Conservation (phyloP, 2,888 invertebrate genomes). For the Pandemis cinnamomeana region DNA sequence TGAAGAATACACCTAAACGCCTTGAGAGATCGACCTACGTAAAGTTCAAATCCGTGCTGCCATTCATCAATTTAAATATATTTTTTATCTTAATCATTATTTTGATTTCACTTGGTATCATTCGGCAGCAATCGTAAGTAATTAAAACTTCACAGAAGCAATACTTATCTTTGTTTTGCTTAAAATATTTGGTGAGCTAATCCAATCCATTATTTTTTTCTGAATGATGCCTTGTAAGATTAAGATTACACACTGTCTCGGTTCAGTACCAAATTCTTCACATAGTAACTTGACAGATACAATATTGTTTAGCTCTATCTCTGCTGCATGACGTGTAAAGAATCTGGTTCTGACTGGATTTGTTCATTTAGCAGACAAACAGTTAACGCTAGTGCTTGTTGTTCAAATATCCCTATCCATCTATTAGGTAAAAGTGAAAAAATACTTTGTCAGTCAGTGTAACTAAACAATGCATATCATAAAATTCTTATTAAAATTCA, state of each 20-base stretch:
- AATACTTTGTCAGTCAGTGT: background rate
- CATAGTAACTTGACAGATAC: background rate
- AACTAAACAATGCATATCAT: background rate
- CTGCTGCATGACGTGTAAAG: background rate
- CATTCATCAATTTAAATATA: background rate
- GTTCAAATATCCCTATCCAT: background rate
- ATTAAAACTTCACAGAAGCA: background rate
- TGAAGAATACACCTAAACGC: background rate
- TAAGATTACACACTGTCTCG: background rate
- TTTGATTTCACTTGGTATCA: background rate
- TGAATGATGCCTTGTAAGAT: background rate
- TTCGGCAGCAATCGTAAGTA: background rate
- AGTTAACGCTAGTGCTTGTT: background rate
- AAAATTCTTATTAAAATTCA: background rate
- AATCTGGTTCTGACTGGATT: background rate
- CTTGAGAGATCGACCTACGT: slow-evolving; percentile 10
- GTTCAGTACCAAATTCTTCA: background rate
- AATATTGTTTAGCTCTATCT: background rate
- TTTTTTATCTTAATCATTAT: background rate
- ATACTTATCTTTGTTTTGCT: background rate
- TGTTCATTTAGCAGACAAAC: background rate
- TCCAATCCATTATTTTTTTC: background rate
- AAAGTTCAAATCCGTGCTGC: slow-evolving; percentile 32
- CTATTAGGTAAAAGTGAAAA: background rate
- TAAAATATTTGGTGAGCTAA: background rate